A percentile compares a stretch with the other conserved stretches of the same genome.
Evolutionary conservation across 2,113 vertebrate species (phyloP).

Genomic region (Poeciliopsis occidentalis): DNA sequence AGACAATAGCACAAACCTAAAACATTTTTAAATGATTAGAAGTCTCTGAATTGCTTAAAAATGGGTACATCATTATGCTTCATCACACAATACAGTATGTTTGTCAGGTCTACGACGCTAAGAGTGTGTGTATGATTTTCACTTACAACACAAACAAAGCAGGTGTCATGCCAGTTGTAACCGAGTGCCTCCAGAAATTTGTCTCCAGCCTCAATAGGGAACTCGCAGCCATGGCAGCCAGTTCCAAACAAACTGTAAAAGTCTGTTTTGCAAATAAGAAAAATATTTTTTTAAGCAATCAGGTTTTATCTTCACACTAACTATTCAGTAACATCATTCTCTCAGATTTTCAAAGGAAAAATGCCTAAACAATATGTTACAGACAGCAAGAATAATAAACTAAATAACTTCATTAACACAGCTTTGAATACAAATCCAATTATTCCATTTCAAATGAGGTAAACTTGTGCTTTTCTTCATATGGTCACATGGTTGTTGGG

Average conservation of each 20-base stretch:
- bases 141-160: slow-evolving; percentile 94
- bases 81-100: background rate
- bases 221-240: slow-evolving; percentile 94
- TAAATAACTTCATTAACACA: background rate
- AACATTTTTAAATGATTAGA: background rate
- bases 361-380: background rate
- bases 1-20: background rate
- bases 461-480: background rate
- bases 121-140: background rate
- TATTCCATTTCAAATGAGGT: background rate
- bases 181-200: slow-evolving; percentile 96
- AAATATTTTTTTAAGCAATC: background rate
- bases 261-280: slow-evolving; percentile 65
- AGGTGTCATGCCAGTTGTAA: slow-evolving; percentile 96
- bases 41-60: background rate
- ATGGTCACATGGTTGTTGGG: background rate
- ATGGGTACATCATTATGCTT: background rate
- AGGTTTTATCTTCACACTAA: background rate
- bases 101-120: background rate
- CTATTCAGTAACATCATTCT: background rate
- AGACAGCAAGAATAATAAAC: background rate
- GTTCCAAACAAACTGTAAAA: slow-evolving; percentile 95
- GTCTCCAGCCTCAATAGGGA: slow-evolving; percentile 96
- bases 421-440: background rate
- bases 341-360: background rate